A percentile compares a stretch with the other conserved stretches of the same genome.
These are phyloP conservation scores for Lycodopsis pacificus DNA, from an alignment of 2,797 vertebrate species.

Conservation along the genomic window DNA sequence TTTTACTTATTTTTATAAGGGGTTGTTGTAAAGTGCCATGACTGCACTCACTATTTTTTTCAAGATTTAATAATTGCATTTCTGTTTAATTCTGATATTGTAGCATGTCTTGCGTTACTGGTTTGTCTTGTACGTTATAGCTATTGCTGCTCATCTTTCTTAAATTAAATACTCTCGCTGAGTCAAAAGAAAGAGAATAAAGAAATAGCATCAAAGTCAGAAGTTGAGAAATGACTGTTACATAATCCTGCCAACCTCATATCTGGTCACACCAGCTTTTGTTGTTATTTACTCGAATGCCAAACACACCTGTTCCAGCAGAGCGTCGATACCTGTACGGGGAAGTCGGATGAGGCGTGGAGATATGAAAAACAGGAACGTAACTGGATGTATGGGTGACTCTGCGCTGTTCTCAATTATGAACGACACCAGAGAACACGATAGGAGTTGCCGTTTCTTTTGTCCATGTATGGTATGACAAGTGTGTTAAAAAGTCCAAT, in stretches of 20 bases:
- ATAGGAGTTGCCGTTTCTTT: not conserved
- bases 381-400: not conserved
- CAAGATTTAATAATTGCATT: not conserved
- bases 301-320: not conserved
- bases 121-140: too few relatives aligned
- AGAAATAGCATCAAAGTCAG: not conserved
- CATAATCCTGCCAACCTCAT: not conserved
- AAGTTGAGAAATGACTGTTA: not conserved
- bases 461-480: conserved; percentile 4
- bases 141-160: not conserved
- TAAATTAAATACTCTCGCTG: too few relatives aligned
- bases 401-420: conserved; percentile 9
- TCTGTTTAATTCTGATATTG: not conserved
- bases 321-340: not conserved
- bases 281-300: not conserved
- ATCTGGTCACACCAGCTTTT: conserved; percentile 3
- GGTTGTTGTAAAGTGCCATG: not conserved
- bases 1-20: not conserved
- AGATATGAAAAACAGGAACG: conserved; percentile 55
- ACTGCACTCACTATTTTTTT: not conserved
- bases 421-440: conserved; percentile 11
- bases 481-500: conserved; percentile 4
- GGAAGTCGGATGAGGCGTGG: conserved; percentile 35
- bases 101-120: not conserved
- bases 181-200: not conserved